These are phyloP conservation scores for Parasteatoda tepidariorum DNA, from an alignment of 1,140 invertebrate genomes.

Conservation along the genomic window DNA sequence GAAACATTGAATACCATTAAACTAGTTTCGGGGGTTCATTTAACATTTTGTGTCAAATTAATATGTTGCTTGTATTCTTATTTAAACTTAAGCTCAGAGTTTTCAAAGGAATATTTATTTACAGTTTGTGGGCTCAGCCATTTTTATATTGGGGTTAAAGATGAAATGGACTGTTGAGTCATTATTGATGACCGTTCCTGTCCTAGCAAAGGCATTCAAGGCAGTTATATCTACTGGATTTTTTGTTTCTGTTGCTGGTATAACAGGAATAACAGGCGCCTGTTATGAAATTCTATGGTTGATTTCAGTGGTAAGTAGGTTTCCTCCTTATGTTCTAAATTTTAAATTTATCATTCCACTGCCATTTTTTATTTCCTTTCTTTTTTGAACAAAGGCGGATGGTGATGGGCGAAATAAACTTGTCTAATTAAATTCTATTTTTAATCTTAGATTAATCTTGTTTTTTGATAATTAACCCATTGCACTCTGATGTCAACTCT, in stretches of 20 bases:
- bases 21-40: no score
- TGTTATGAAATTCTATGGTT: not conserved
- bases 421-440: no score
- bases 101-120: no score
- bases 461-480: no score
- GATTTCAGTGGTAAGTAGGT: constrained; percentile 6
- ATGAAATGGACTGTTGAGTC: not conserved
- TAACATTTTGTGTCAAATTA: no score
- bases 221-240: constrained; percentile 33
- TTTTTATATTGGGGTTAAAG: constrained; percentile 27
- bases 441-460: no score
- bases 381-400: no score
- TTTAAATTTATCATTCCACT: not conserved
- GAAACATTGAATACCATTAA: no score
- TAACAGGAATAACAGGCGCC: not conserved
- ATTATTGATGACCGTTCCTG: not conserved
- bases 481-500: no score
- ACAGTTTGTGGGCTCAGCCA: constrained; percentile 12
- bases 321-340: not conserved
- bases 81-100: no score
- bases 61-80: no score
- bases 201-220: not conserved
- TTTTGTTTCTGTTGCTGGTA: not conserved
- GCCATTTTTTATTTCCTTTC: not conserved
- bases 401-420: no score